Conservation (phyloP, 2,888 invertebrate species). For the Eurytoma californica region DNA sequence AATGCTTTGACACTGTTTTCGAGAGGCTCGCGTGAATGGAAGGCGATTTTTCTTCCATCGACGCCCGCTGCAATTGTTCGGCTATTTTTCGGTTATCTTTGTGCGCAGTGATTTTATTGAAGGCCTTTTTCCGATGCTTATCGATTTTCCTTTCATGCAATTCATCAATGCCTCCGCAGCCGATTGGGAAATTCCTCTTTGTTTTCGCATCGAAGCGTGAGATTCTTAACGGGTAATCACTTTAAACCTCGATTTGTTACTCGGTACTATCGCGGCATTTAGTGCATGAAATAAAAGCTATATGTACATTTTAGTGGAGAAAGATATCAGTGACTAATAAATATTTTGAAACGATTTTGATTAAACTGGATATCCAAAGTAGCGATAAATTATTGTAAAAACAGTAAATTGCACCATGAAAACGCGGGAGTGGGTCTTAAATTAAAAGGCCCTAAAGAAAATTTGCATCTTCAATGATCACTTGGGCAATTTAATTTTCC, state of each 20-base stretch:
- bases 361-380: conserved; percentile 11
- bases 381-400: conserved; percentile 9
- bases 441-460: conserved; percentile 25
- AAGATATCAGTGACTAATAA: too few relatives aligned
- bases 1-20: conserved; percentile 16
- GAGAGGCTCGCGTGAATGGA: conserved; percentile 1
- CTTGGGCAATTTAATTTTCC: conserved; percentile 36
- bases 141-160: conserved; percentile 27
- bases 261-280: too few relatives aligned
- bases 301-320: too few relatives aligned
- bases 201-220: too few relatives aligned
- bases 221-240: too few relatives aligned
- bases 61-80: not conserved
- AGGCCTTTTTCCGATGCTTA: not conserved
- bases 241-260: too few relatives aligned
- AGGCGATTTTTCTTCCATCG: not conserved
- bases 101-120: too few relatives aligned
- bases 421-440: conserved; percentile 4
- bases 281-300: too few relatives aligned
- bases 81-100: too few relatives aligned
- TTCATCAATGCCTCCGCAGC: not conserved
- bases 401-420: conserved; percentile 20
- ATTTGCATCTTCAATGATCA: conserved; percentile 18
- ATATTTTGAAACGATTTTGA: conserved; percentile 9
- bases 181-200: too few relatives aligned